Evolutionary conservation across 2,113 vertebrate species (phyloP).

Genomic region (Carettochelys insculpta): DNA sequence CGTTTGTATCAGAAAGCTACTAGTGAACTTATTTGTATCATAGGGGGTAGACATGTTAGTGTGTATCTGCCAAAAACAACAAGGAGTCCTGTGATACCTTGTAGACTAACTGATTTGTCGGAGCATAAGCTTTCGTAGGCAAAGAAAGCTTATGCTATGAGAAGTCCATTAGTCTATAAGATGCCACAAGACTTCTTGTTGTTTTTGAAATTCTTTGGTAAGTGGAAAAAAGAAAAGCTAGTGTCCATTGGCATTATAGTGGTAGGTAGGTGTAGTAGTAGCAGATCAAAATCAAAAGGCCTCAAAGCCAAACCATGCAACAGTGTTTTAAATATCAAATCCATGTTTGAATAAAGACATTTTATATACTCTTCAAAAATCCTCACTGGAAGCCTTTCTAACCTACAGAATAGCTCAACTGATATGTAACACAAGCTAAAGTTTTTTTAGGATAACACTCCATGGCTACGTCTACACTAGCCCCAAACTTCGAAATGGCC

Average conservation of each 20-base stretch:
- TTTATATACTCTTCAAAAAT: conserved; percentile 50
- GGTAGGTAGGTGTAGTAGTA: conserved; percentile 80
- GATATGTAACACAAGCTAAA: conserved; percentile 29
- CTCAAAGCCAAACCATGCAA: conserved; percentile 62
- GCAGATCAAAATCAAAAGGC: conserved; percentile 65
- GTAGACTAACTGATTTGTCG: too few species aligned
- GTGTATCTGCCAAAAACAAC: too few species aligned
- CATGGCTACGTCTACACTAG: too few species aligned
- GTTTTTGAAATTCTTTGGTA: conserved; percentile 78
- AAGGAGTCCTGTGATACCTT: too few species aligned
- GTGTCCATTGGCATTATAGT: conserved; percentile 79
- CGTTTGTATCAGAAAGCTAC: conserved; percentile 73
- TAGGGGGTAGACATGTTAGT: too few species aligned
- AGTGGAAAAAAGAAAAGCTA: conserved; percentile 76
- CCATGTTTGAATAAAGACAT: conserved; percentile 59
- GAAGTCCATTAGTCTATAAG: too few species aligned
- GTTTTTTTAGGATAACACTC: conserved; percentile 44
- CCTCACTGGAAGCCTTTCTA: conserved; percentile 47
- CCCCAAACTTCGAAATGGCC: too few species aligned
- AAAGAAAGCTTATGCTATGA: too few species aligned
- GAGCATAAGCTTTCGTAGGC: too few species aligned
- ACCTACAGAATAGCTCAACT: conserved; percentile 21
- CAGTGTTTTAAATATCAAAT: conserved; percentile 56
- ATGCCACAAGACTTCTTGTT: too few species aligned
- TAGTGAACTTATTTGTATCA: too few species aligned